Base-by-base conservation (phyloP, 92 coral and sea anemone species). In the Diadumene lineata region DNA sequence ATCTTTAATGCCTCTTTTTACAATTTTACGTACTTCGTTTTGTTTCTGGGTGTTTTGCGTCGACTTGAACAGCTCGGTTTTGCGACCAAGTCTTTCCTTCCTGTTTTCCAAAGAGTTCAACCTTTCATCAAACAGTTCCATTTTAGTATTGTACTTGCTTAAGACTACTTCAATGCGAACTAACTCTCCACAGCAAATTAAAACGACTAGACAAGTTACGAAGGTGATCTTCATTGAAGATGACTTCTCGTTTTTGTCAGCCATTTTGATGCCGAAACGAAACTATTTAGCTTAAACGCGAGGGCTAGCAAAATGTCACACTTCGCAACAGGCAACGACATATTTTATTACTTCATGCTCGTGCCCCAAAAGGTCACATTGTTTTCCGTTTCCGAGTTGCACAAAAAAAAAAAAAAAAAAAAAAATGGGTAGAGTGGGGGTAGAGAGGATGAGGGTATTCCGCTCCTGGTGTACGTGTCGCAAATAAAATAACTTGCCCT, bases 181-280 rank as follows among this genome's bases (percentile, higher is more conserved):
- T 46, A 69, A 69, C 74, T 69, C 74, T 8, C 56, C 74, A 69
- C 74, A 69, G 23, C 74, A 69, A 21, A 69, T 32, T 34, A 67
- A 67, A 19, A 67, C 29, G 43, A 31, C 72, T 8, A 67, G 27
- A 1, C 51, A 67, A 13, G 50, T 30, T 19, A 43, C 23, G 51
- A 67, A 27, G 1, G 50, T 43, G 53, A 67, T 34, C 55, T 34
- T 22, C 7, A 38, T 13, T 17, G 56, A 43, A 43, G 72, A 43
- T n/a, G 72, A 67, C 25, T 19, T 43, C 72, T 24, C 72, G 55
- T 17, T 67, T 50, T 67, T 67, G 16, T 43, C 50, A 16, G 34
- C 43, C 70, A 64, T 64, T 21, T 31, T 64, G 44, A 32, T 1
- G 11, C 34, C 2, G 33, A 6, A 38, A 38, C 48, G 48, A 38